These are phyloP conservation scores for Oreonectes daqikongensis DNA, from an alignment of 2,797 vertebrate species.

Conservation along the genomic window DNA sequence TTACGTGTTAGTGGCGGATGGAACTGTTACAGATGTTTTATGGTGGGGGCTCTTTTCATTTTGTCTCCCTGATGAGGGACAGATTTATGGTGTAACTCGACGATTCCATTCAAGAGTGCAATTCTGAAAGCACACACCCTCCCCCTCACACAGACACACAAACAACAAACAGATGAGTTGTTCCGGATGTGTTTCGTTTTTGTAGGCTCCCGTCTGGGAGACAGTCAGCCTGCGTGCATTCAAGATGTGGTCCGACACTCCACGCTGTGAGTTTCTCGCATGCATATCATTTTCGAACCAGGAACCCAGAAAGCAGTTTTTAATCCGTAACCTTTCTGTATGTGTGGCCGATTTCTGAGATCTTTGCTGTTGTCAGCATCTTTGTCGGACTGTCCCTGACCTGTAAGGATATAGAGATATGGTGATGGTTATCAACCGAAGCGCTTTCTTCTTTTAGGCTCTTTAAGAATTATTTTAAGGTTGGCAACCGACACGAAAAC, in stretches of 20 bases:
- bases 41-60: constrained; percentile 79
- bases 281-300: constrained; percentile 19
- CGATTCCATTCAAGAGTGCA: constrained; percentile 71
- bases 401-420: background rate
- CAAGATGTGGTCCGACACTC: constrained; percentile 38
- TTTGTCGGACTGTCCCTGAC: background rate
- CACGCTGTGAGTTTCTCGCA: constrained; percentile 12
- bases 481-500: background rate
- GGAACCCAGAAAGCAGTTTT: constrained; percentile 1
- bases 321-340: constrained; percentile 13
- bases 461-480: constrained; percentile 12
- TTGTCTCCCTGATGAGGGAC: constrained; percentile 79
- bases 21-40: constrained; percentile 86
- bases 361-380: background rate
- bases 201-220: constrained; percentile 60
- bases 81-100: constrained; percentile 76
- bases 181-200: constrained; percentile 55
- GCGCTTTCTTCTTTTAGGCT: background rate
- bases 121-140: constrained; percentile 55
- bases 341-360: background rate
- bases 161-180: constrained; percentile 63
- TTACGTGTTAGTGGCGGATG: constrained; percentile 80
- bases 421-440: background rate
- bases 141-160: constrained; percentile 51
- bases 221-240: constrained; percentile 45